A percentile compares a stretch with the other conserved stretches of the same genome.
phyloP scores from a whole-genome alignment of 2,797 vertebrate species.

The Euthynnus affinis region DNA sequence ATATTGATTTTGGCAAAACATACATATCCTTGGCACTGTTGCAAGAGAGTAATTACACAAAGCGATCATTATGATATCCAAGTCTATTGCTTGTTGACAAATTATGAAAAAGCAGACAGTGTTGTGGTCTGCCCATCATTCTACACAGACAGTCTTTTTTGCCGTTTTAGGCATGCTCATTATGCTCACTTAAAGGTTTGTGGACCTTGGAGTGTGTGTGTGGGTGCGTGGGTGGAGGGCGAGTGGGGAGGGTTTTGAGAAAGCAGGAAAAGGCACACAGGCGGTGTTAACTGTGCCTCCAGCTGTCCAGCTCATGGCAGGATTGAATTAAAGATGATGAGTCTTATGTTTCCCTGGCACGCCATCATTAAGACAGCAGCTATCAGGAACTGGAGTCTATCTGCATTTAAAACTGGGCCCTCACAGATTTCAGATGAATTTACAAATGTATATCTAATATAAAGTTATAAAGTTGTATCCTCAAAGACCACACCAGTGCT shows the following conservation, averaged over 20 bases:
- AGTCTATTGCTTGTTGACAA: constrained; percentile 33
- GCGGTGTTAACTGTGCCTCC: constrained; percentile 21
- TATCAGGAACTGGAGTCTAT: constrained; percentile 8
- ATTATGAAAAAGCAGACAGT: constrained; percentile 19
- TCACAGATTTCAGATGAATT: constrained; percentile 10
- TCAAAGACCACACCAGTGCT: not conserved
- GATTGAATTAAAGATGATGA: constrained; percentile 34
- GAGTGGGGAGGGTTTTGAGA: not conserved
- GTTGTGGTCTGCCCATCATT: not conserved
- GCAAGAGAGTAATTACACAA: constrained; percentile 48
- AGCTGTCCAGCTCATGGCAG: constrained; percentile 29
- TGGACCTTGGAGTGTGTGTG: not conserved
- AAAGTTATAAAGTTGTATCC: not conserved
- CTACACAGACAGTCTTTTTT: not conserved
- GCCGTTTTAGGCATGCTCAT: not conserved
- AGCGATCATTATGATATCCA: constrained; percentile 29
- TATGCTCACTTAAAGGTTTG: constrained; percentile 37
- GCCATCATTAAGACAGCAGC: constrained; percentile 9
- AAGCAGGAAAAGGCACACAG: constrained; percentile 9
- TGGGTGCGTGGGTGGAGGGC: constrained; percentile 1
- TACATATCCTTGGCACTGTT: constrained; percentile 19
- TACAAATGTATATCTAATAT: not conserved
- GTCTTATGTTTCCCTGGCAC: constrained; percentile 32
- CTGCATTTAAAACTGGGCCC: constrained; percentile 7
- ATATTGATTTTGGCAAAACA: constrained; percentile 65